A percentile compares a stretch with the other conserved stretches of the same genome.
phyloP scores from a whole-genome alignment of 2,888 invertebrate genomes.

The Poecilus cupreus region DNA sequence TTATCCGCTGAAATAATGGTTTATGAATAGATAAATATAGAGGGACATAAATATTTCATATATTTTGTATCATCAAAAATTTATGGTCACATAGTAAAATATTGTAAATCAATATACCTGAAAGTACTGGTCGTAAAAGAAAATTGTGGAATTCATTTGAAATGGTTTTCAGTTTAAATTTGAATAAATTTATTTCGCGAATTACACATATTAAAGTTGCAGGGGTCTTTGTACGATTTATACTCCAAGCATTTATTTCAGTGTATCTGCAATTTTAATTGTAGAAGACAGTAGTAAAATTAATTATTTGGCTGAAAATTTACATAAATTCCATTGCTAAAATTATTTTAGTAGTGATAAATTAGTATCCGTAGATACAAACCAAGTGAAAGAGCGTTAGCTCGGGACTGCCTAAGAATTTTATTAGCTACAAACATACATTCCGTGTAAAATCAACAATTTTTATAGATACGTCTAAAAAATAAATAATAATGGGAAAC shows the following conservation, averaged over 20 bases:
- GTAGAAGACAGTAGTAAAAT: background rate
- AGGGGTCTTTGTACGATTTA: background rate
- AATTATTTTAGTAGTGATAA: background rate
- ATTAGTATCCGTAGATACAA: background rate
- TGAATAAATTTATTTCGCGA: background rate
- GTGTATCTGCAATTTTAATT: background rate
- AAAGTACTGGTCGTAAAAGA: background rate
- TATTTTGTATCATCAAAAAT: constrained; percentile 15
- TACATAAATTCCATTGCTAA: background rate
- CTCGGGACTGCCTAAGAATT: too few species aligned
- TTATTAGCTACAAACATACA: too few species aligned
- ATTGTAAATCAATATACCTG: background rate
- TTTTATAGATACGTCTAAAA: too few species aligned
- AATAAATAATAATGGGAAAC: too few species aligned
- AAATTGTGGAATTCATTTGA: background rate
- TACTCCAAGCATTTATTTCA: background rate
- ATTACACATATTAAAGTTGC: background rate
- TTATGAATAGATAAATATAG: constrained; percentile 6
- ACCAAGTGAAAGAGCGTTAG: too few species aligned
- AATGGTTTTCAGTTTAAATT: background rate
- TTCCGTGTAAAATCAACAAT: too few species aligned
- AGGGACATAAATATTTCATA: constrained; percentile 2
- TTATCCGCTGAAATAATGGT: constrained; percentile 6
- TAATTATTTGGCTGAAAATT: background rate
- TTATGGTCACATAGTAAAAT: constrained; percentile 5